Base-by-base conservation (phyloP, 2,888 invertebrate genomes). In the Eretmocerus hayati region DNA sequence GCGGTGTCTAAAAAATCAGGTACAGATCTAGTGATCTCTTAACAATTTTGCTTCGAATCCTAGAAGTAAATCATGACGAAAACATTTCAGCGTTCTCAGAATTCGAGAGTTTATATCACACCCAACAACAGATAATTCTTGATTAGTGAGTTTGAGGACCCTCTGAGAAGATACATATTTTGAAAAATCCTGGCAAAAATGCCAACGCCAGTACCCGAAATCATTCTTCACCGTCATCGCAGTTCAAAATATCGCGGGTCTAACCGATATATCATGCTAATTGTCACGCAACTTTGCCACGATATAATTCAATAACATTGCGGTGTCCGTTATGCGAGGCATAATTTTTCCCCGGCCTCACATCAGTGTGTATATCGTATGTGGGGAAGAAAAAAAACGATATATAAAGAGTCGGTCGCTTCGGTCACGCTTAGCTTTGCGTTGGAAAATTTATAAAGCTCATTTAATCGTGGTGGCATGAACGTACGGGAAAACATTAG, bases 361-460 rank as follows among this genome's bases (percentile, higher is more conserved):
- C 21, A 23, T n/a, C 5, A 22, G 35, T 30, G 16, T 21, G 19
- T 16, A 37, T 2, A 30, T 13, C 15, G 16, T 3, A 5, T 22
- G 18, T 18, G 15, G 18, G 35, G 18, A 18, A 26, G 30, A 19
- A 3, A 22, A 20, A 21, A 15, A 30, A 11, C 32, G 22, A 6
- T n/a, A 40, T 19, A 46, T 46, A 46, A 39, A 46, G 31, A 35
- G 46, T 30, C 26, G 26, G 26, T 26, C 8, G 26, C 26, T 6
- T 6, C 26, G 26, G 26, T 11, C n/a, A n/a, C n/a, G n/a, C n/a
- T n/a, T n/a, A n/a, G n/a, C 18, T 31, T 18, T 2, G 21, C 4
- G 9, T 15, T 13, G 21, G 30, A 8, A 37, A 52, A 49, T 52
- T 52, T 48, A 49, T 46, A 52, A 49, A 53, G 46, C 52, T 46